A percentile compares a stretch with the other conserved stretches of the same genome.
These are phyloP conservation scores for Lasioglossum figueresi DNA, from an alignment of 2,888 invertebrate species.

Conservation along the genomic window DNA sequence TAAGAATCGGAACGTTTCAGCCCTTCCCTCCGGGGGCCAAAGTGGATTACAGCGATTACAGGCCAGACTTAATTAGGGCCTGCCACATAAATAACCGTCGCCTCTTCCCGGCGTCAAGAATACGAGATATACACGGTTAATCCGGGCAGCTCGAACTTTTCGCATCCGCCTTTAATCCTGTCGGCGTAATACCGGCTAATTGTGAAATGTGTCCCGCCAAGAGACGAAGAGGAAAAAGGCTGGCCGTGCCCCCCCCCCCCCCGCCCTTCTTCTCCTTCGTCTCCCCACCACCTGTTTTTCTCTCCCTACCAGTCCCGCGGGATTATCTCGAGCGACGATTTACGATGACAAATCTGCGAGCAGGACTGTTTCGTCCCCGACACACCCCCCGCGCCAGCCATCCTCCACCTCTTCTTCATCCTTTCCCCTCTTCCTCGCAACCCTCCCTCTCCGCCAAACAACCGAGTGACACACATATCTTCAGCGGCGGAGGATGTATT, in stretches of 20 bases:
- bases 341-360: slow-evolving; percentile 60
- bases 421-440: neutral
- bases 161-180: slow-evolving; percentile 62
- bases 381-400: neutral
- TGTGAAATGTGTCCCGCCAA: slow-evolving; percentile 57
- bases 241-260: neutral
- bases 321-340: slow-evolving; percentile 53
- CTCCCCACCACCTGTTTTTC: neutral
- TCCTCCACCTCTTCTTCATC: neutral
- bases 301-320: slow-evolving; percentile 7
- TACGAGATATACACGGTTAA: slow-evolving; percentile 59
- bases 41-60: slow-evolving; percentile 71
- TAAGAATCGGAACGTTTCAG: slow-evolving; percentile 55
- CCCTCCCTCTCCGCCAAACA: neutral
- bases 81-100: slow-evolving; percentile 68
- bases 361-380: slow-evolving; percentile 35
- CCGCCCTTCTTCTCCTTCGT: neutral
- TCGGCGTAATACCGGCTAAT: slow-evolving; percentile 60
- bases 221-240: slow-evolving; percentile 40
- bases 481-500: slow-evolving; percentile 30
- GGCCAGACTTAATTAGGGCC: slow-evolving; percentile 67
- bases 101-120: slow-evolving; percentile 53
- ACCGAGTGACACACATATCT: slow-evolving; percentile 36
- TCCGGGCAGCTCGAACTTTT: slow-evolving; percentile 56
- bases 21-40: slow-evolving; percentile 32